Evolutionary conservation across 2,797 vertebrate species (phyloP), one percentile per base, ranked within the genome.

Genomic region (Lacerta agilis): DNA sequence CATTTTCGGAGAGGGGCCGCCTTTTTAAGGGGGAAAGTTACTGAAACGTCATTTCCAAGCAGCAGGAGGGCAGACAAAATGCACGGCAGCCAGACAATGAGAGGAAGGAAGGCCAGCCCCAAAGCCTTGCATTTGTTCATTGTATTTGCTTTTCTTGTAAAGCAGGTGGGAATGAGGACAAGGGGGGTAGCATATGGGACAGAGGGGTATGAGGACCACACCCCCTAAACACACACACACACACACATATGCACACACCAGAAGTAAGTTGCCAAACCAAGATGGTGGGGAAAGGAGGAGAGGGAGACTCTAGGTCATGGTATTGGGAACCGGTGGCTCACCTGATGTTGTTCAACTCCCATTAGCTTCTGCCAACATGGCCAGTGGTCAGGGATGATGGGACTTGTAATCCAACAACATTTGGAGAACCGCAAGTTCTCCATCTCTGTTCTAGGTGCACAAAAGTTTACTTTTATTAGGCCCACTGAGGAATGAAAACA

Each of bases 61-160:
- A 1, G 72, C 67, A 64, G 86, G 82, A 85, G 58, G 0, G 5
- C 73, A 15, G 76, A 49, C 1, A 88, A 79, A 88, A 58, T 73
- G 61, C 79, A 83, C 82, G 45, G 36, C 36, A 92, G 84, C 72
- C 82, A 83, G 82, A 83, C 79, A 49, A 38, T 2, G 64, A 23
- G 86, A 79, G 83, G 89, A 73, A 86, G 25, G 69, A 72, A 67
- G 38, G 90, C 82, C 85, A 76, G 91, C 87, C 91, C 88, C 86
- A 38, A 85, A 94, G 92, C 90, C 90, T 88, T 82, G 88, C 43
- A 64, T 23, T 64, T 18, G 17, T 64, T 64, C 61, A 4, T 55
- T 55, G 49, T 55, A 49, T 88, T 92, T 86, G 84, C 58, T 87
- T 88, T 18, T 38, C 36, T 61, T 80, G 67, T 78, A 92, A 87